These are phyloP conservation scores for Heliconius aoede DNA, from an alignment of 2,888 invertebrate species.

Conservation along the genomic window DNA sequence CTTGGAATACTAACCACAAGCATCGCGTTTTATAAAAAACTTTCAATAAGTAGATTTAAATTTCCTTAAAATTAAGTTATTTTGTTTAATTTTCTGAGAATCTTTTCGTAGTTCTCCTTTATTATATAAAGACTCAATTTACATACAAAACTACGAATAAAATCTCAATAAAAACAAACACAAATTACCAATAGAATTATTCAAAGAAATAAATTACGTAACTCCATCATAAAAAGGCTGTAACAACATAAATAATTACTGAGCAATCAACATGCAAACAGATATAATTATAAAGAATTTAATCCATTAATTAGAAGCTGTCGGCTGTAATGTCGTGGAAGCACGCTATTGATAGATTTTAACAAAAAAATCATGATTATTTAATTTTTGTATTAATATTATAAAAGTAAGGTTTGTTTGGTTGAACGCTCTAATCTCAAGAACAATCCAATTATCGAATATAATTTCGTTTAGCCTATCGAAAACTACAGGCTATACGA, in stretches of 20 bases:
- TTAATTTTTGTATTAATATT: not conserved
- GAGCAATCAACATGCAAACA: conserved; percentile 16
- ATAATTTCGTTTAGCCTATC: too few relatives aligned
- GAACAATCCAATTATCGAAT: too few relatives aligned
- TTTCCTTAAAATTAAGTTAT: too few relatives aligned
- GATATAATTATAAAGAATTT: conserved; percentile 13
- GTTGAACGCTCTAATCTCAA: too few relatives aligned
- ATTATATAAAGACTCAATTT: too few relatives aligned
- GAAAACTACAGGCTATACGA: too few relatives aligned
- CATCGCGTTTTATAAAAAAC: too few relatives aligned
- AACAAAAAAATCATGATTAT: conserved; percentile 6
- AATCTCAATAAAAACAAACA: not conserved
- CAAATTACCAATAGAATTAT: not conserved
- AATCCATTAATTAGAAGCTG: conserved; percentile 27
- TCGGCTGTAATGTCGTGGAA: conserved; percentile 5
- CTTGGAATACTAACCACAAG: too few relatives aligned
- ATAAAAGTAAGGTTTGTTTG: conserved; percentile 2
- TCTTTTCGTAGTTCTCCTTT: too few relatives aligned
- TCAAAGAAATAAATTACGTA: not conserved
- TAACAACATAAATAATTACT: conserved; percentile 12
- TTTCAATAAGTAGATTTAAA: too few relatives aligned
- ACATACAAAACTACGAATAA: too few relatives aligned
- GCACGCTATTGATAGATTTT: conserved; percentile 17
- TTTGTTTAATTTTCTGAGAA: too few relatives aligned
- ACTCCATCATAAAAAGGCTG: not conserved